Base-by-base conservation (phyloP, 2,113 vertebrate species). In the Brachyistius frenatus region DNA sequence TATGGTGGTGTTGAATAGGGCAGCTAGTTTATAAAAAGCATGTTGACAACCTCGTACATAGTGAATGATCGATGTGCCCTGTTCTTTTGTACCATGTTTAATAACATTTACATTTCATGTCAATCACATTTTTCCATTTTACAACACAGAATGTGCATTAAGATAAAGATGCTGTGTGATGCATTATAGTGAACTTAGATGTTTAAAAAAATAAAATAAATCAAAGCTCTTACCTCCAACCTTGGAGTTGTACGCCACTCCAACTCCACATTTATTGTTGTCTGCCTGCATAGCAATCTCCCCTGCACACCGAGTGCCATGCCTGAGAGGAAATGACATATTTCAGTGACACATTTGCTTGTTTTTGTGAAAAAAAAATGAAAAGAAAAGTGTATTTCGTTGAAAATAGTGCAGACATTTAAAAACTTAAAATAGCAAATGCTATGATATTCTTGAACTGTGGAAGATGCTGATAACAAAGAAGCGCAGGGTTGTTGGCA, bases 211-310 rank as follows among this genome's bases (percentile, higher is more conserved):
- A 44, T 44, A 44, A 2, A 44, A 10, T 2, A 44, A 44, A 31
- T 8, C 4, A 55, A 58, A 78, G 41, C 23, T 31, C 92, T 95
- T 94, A 99, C 98, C 98, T 96, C 98, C 98, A 69, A 99, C 97
- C 89, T 94, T 99, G 52, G 98, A 96, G 93, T 97, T 97, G 89
- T 96, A 99, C 2, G 98, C 98, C 47, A 99, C 96, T 71, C 98
- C 98, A n/a, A 99, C 98, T 1, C 98, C 97, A 57, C 98, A 99
- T 93, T 99, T 99, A 70, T 94, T 94, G 91, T 99, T 99, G 91
- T 99, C 96, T 47, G 98, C 97, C 89, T 98, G 96, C 98, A 99
- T 99, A 23, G 97, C 97, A 65, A 99, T 98, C 93, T 99, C 98
- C 69, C 98, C 98, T 41, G 98, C 98, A 91, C 98, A 99, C 54